Conservation (phyloP, 2,888 invertebrate species). For the Drosophila tripunctata region DNA sequence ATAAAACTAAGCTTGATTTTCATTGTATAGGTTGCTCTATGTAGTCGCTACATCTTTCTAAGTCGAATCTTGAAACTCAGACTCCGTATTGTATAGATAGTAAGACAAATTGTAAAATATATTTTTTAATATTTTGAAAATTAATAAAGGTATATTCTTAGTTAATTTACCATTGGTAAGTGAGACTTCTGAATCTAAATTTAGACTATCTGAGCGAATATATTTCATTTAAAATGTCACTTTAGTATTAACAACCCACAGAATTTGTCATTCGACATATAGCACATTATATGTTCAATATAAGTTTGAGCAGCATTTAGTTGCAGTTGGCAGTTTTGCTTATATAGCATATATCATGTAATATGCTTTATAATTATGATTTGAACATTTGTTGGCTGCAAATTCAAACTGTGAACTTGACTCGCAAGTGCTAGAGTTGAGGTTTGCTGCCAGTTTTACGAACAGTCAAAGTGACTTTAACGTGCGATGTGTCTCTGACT, state of each 20-base stretch:
- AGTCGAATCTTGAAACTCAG: too few relatives aligned
- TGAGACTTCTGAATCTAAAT: too few relatives aligned
- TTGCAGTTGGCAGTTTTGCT: background rate
- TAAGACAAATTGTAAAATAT: too few relatives aligned
- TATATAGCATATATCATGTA: background rate
- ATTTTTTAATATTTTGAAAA: background rate
- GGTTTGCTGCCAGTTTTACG: slow-evolving; percentile 18
- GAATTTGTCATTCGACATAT: too few relatives aligned
- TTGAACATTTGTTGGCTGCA: background rate
- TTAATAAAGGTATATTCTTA: background rate
- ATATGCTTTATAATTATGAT: background rate
- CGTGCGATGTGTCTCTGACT: slow-evolving; percentile 33
- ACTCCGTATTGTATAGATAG: too few relatives aligned
- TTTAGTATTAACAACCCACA: too few relatives aligned
- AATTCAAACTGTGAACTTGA: slow-evolving; percentile 15
- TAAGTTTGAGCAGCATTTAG: background rate
- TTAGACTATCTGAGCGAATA: too few relatives aligned
- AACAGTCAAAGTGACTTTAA: slow-evolving; percentile 26
- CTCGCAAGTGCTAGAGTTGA: slow-evolving; percentile 16
- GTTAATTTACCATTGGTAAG: background rate
- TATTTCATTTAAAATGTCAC: too few relatives aligned
- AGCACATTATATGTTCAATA: too few relatives aligned
- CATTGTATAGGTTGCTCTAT: too few relatives aligned
- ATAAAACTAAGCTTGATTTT: too few relatives aligned
- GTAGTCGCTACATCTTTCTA: too few relatives aligned